Conservation (phyloP, 2,113 vertebrate species). For the Lonchura striata region DNA sequence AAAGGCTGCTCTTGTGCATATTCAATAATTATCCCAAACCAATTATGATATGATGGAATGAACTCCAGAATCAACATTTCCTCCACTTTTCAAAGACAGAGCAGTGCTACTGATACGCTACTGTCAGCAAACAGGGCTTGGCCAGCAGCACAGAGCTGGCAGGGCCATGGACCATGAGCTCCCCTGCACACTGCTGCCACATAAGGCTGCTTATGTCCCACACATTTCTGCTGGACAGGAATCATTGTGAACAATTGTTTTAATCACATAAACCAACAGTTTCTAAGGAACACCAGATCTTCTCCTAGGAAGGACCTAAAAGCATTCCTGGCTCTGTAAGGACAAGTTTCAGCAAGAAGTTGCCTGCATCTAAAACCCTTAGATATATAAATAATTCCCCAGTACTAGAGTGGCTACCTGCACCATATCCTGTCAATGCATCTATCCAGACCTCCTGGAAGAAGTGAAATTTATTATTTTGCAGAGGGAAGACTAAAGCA, state of each 20-base stretch:
- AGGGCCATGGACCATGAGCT: background rate
- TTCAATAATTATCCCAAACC: slow-evolving; percentile 58
- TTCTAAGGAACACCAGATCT: background rate
- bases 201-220: background rate
- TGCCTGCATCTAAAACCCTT: background rate
- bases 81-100: background rate
- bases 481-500: background rate
- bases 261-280: background rate
- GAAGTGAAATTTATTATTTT: background rate
- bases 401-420: background rate
- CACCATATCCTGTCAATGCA: background rate
- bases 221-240: background rate
- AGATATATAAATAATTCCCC: background rate
- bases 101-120: background rate
- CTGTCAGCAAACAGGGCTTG: background rate
- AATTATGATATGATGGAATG: slow-evolving; percentile 23
- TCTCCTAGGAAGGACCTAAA: background rate
- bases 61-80: background rate
- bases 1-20: slow-evolving; percentile 31
- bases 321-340: background rate
- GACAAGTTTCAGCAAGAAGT: background rate
- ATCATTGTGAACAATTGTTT: background rate
- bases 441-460: background rate
- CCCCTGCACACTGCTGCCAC: background rate
- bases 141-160: rapidly evolving